phyloP scores from a whole-genome alignment of 2,888 invertebrate species.

The Geotrupes spiniger region DNA sequence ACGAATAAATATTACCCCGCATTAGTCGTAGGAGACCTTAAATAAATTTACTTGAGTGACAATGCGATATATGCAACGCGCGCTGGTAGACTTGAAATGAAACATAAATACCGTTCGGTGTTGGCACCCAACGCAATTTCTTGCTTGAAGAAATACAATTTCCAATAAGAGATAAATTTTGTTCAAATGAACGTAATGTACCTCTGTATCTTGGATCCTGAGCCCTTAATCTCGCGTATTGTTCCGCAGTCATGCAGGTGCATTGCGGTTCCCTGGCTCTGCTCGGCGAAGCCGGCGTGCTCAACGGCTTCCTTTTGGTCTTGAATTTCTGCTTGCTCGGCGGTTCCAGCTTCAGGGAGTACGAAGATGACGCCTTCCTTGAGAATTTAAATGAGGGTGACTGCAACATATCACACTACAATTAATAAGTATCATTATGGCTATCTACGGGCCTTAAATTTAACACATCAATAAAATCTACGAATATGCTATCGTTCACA shows the following conservation, averaged over 20 bases:
- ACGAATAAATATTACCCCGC: no score
- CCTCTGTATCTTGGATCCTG: conserved; percentile 80
- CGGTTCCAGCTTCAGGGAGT: conserved; percentile 91
- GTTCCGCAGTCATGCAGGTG: conserved; percentile 93
- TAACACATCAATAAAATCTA: background rate
- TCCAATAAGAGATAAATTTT: no score
- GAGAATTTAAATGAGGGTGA: conserved; percentile 97
- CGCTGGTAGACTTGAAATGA: no score
- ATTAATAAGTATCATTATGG: conserved; percentile 33
- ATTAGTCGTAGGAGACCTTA: no score
- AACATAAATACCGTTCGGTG: no score
- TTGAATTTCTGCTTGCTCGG: conserved; percentile 84
- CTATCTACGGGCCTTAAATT: conserved; percentile 13
- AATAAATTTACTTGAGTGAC: no score
- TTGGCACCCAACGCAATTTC: no score
- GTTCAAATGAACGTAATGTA: conserved; percentile 24
- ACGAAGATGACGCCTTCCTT: conserved; percentile 94
- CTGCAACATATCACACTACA: conserved; percentile 72
- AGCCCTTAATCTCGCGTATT: conserved; percentile 79
- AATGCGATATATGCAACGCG: no score
- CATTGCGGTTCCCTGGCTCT: conserved; percentile 83
- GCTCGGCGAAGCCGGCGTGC: conserved; percentile 91
- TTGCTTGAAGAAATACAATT: no score
- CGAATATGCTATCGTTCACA: no score
- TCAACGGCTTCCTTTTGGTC: conserved; percentile 85